Conservation (phyloP, 2,888 invertebrate genomes). For the Gandaritis pyraliata region DNA sequence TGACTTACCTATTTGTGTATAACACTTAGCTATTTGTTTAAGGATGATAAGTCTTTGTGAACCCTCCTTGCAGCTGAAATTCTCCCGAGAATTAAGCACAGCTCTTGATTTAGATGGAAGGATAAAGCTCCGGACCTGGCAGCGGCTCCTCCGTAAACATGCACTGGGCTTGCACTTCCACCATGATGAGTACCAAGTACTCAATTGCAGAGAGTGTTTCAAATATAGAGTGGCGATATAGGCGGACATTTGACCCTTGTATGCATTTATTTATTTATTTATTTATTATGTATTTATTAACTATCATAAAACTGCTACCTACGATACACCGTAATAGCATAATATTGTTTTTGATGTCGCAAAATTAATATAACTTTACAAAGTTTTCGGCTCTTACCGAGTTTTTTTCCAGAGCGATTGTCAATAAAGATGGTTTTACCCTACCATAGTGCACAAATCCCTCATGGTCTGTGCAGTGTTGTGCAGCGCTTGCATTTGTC, state of each 20-base stretch:
- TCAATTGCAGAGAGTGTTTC: background rate
- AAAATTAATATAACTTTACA: too few relatives aligned
- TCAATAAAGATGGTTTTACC: background rate
- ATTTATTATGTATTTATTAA: too few relatives aligned
- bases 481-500: slow-evolving; percentile 22
- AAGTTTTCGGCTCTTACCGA: too few relatives aligned
- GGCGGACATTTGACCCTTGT: background rate
- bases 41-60: slow-evolving; percentile 6
- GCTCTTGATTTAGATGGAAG: slow-evolving; percentile 26
- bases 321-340: too few relatives aligned
- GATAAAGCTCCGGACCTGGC: slow-evolving; percentile 20
- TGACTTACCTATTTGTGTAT: too few relatives aligned
- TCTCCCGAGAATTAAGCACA: slow-evolving; percentile 9
- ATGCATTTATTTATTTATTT: too few relatives aligned
- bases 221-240: background rate
- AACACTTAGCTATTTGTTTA: too few relatives aligned
- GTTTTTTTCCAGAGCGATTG: too few relatives aligned
- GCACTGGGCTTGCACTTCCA: slow-evolving; percentile 10
- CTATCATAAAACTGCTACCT: too few relatives aligned
- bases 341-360: too few relatives aligned
- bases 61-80: slow-evolving; percentile 8
- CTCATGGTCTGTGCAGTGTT: background rate
- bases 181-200: slow-evolving; percentile 5
- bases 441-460: background rate
- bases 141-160: slow-evolving; percentile 23